Conservation (phyloP, 2,797 vertebrate species). For the Glyptemys insculpta region DNA sequence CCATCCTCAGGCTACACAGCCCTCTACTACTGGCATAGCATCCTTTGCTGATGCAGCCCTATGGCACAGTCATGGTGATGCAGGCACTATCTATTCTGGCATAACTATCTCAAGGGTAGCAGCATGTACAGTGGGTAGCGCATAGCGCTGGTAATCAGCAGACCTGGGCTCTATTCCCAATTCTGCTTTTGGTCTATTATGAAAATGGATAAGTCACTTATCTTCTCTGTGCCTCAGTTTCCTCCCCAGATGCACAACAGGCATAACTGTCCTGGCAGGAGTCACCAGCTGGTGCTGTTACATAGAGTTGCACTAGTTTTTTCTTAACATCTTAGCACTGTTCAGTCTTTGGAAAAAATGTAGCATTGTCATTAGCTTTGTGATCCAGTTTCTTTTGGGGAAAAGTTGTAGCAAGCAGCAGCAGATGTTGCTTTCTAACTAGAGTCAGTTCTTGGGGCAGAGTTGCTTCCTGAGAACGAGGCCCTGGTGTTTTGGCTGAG, state of each 20-base stretch:
- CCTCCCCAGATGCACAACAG: neutral
- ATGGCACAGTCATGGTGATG: neutral
- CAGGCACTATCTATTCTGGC: no score
- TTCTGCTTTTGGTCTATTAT: neutral
- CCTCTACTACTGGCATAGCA: neutral
- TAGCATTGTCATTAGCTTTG: neutral
- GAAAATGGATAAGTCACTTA: neutral
- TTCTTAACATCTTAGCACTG: neutral
- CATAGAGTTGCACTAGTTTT: neutral
- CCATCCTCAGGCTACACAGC: accelerated
- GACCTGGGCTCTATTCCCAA: neutral
- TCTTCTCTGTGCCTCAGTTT: neutral
- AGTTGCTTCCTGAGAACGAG: neutral
- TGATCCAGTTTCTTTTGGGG: no score
- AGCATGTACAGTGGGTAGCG: neutral
- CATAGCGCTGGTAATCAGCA: neutral
- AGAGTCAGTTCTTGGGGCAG: neutral
- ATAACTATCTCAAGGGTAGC: neutral
- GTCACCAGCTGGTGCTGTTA: neutral
- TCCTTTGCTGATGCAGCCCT: neutral
- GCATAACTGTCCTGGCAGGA: neutral
- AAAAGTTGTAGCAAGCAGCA: neutral
- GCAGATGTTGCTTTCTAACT: neutral
- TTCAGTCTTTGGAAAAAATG: neutral
- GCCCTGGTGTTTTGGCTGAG: neutral